phyloP scores from a whole-genome alignment of 2,113 vertebrate genomes.

The Protobothrops mucrosquamatus region DNA sequence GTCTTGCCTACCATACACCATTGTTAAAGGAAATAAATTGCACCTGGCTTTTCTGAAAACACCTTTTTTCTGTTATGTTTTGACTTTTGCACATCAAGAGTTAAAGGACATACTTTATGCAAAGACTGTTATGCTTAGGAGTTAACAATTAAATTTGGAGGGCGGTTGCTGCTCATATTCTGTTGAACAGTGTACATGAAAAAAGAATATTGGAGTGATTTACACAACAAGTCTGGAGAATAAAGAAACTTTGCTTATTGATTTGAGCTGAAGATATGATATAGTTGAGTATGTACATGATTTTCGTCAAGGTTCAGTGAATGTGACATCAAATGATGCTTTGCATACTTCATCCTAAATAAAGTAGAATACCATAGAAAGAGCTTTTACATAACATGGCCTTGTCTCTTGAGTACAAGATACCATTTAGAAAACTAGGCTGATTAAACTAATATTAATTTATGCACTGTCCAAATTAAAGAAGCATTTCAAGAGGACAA shows the following conservation, averaged over 20 bases:
- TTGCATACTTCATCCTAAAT: not conserved
- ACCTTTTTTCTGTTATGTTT: not conserved
- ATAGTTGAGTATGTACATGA: not conserved
- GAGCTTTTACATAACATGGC: not conserved
- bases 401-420: not conserved
- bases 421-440: not conserved
- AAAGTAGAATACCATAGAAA: not conserved
- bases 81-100: not conserved
- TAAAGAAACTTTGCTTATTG: not conserved
- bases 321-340: not conserved
- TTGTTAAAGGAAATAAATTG: not conserved
- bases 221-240: not conserved
- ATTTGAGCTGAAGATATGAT: not conserved
- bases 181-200: not conserved
- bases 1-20: not conserved
- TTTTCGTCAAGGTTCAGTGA: not conserved
- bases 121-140: not conserved
- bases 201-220: not conserved
- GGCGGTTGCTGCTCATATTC: not conserved
- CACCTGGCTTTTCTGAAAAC: not conserved
- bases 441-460: not conserved
- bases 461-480: not conserved
- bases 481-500: not conserved
- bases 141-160: slow-evolving; percentile 20
- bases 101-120: not conserved